phyloP scores from a whole-genome alignment of 2,113 vertebrate genomes.

The Zosterops pallidus region DNA sequence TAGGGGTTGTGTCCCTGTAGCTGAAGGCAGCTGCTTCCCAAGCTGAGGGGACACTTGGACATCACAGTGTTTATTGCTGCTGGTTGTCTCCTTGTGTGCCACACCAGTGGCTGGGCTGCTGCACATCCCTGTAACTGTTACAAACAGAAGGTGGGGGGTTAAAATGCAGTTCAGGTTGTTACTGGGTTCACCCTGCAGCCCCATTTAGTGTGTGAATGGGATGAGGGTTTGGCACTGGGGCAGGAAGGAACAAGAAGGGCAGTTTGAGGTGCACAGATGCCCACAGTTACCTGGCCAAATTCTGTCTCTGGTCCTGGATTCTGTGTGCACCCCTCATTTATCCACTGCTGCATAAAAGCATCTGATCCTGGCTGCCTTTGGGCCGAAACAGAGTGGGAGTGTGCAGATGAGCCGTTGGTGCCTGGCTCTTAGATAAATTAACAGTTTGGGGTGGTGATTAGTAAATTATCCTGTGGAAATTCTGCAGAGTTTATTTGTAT shows the following conservation, averaged over 20 bases:
- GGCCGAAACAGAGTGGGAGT: background rate
- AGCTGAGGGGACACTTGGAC: background rate
- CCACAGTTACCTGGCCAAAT: background rate
- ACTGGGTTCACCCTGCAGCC: background rate
- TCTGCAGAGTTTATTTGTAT: background rate
- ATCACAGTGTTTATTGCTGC: fast-evolving
- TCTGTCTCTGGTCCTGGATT: background rate
- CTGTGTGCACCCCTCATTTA: background rate
- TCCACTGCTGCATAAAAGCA: background rate
- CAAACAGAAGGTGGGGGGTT: background rate
- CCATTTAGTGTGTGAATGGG: too few relatives aligned
- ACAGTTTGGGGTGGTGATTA: background rate
- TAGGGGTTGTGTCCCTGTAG: background rate
- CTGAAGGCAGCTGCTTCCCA: background rate
- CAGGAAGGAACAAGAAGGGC: background rate
- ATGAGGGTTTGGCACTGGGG: background rate
- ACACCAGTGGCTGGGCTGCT: fast-evolving
- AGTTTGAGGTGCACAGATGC: background rate
- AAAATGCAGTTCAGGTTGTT: background rate
- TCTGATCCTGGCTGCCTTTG: background rate
- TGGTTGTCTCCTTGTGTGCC: background rate
- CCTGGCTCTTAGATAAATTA: background rate
- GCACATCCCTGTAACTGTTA: background rate
- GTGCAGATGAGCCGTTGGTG: background rate
- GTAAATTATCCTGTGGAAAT: background rate